Conservation (phyloP, 1,140 invertebrate species). For the Meteorus sp. region DNA sequence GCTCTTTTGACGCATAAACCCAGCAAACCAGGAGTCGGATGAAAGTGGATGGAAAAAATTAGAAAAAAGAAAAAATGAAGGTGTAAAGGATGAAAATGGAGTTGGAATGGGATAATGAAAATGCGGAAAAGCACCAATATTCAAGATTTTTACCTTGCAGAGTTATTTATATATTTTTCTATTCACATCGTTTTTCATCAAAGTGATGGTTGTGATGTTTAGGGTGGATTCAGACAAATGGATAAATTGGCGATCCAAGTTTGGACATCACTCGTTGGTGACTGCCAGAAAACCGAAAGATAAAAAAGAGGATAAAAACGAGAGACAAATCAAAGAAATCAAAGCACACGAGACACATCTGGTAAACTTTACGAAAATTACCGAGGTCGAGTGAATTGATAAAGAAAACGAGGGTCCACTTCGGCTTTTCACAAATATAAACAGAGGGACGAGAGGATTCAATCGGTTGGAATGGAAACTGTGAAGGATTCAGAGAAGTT, state of each 20-base stretch:
- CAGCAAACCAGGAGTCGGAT: constrained; percentile 42
- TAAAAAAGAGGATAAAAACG: too few relatives aligned
- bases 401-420: too few relatives aligned
- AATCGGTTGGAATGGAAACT: background rate
- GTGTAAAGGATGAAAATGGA: constrained; percentile 38
- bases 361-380: background rate
- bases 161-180: constrained; percentile 8
- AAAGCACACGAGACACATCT: background rate
- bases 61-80: constrained; percentile 46
- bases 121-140: constrained; percentile 19
- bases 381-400: background rate
- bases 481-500: background rate
- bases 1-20: constrained; percentile 52
- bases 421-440: too few relatives aligned
- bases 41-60: constrained; percentile 40
- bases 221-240: background rate
- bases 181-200: background rate
- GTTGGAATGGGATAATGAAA: constrained; percentile 12
- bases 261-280: too few relatives aligned
- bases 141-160: constrained; percentile 14
- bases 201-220: background rate
- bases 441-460: background rate
- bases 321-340: background rate
- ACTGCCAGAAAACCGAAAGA: too few relatives aligned
- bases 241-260: too few relatives aligned